Conservation (phyloP, 2,113 vertebrate species). For the Cyphomyrus discorhynchus region DNA sequence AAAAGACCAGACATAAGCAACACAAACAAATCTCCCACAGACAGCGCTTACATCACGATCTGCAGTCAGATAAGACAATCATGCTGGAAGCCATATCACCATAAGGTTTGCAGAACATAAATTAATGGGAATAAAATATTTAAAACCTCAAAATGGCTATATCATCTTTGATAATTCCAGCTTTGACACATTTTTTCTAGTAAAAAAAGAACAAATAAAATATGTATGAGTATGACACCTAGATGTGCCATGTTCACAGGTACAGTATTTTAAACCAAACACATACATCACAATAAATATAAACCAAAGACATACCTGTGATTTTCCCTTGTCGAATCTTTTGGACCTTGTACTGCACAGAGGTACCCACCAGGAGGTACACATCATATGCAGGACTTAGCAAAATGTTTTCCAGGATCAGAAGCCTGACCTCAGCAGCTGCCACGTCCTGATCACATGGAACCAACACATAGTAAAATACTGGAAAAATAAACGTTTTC, state of each 20-base stretch:
- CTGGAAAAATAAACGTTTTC: neutral
- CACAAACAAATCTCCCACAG: neutral
- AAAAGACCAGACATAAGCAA: constrained; percentile 2
- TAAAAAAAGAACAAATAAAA: neutral
- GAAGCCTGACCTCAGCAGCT: constrained; percentile 83
- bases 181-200: neutral
- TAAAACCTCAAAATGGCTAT: neutral
- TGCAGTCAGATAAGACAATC: neutral
- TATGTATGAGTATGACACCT: neutral
- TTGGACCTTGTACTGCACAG: constrained; percentile 81
- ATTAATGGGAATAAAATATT: neutral
- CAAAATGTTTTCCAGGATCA: constrained; percentile 94
- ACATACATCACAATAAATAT: neutral
- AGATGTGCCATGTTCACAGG: neutral
- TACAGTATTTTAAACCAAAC: neutral
- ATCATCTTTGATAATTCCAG: neutral
- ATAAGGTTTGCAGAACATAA: neutral
- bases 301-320: constrained; percentile 62
- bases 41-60: neutral
- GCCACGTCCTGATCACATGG: constrained; percentile 66
- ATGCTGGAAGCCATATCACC: neutral
- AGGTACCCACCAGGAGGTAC: constrained; percentile 83
- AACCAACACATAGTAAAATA: neutral
- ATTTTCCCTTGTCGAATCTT: constrained; percentile 90
- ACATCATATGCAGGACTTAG: constrained; percentile 79